A percentile compares a stretch with the other conserved stretches of the same genome.
Conservation (phyloP, 2,888 invertebrate species). For the Acanthacorydalis orientalis region DNA sequence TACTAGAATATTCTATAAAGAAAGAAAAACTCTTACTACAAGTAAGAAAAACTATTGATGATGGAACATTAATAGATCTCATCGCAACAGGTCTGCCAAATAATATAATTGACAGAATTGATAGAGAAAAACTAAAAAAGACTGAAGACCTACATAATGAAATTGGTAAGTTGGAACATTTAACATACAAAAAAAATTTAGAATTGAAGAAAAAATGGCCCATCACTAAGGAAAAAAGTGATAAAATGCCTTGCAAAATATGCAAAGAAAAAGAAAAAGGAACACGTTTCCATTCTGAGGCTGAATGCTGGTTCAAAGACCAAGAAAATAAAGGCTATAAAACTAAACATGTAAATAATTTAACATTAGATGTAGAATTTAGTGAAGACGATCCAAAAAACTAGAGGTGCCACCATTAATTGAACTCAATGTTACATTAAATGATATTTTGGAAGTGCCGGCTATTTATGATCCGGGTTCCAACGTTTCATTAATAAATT, state of each 20-base stretch:
- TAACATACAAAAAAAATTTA: constrained; percentile 10
- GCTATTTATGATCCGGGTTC: constrained; percentile 14
- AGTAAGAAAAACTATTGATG: constrained; percentile 12
- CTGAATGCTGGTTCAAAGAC: constrained; percentile 1
- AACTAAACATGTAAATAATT: constrained; percentile 10
- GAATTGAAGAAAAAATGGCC: not conserved
- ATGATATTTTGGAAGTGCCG: constrained; percentile 4
- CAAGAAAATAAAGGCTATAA: not conserved
- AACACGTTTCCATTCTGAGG: constrained; percentile 6
- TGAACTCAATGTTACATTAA: constrained; percentile 11
- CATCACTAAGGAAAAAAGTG: too few species aligned
- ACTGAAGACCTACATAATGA: constrained; percentile 12
- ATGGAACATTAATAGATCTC: constrained; percentile 14
- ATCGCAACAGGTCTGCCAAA: constrained; percentile 16
- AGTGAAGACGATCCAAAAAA: constrained; percentile 3
- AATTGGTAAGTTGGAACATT: constrained; percentile 15
- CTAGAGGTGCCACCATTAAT: constrained; percentile 10
- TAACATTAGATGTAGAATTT: constrained; percentile 10
- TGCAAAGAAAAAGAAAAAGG: constrained; percentile 4
- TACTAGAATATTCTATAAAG: constrained; percentile 13
- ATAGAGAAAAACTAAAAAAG: constrained; percentile 14
- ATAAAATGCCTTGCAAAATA: constrained; percentile 4
- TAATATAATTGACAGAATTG: constrained; percentile 14
- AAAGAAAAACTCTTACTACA: constrained; percentile 12
- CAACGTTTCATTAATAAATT: constrained; percentile 15